phyloP scores from a whole-genome alignment of 2,888 invertebrate species.

The Patella ulyssiponensis region DNA sequence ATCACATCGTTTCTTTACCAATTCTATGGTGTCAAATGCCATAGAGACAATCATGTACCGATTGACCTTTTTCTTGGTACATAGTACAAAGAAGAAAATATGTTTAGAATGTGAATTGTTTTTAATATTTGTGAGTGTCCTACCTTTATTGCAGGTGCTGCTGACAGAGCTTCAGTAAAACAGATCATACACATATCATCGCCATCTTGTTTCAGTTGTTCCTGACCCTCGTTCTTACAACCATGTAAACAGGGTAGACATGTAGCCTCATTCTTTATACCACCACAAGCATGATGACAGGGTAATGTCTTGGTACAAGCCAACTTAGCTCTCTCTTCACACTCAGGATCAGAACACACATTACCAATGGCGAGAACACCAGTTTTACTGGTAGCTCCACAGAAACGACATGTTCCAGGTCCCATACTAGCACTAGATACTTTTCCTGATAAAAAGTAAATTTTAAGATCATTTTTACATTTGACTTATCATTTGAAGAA shows the following conservation, averaged over 20 bases:
- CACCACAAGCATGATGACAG: slow-evolving; percentile 95
- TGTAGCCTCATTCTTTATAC: slow-evolving; percentile 85
- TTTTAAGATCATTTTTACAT: too few species aligned
- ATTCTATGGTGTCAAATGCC: too few species aligned
- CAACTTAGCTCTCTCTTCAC: slow-evolving; percentile 82
- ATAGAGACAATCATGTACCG: too few species aligned
- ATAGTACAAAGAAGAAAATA: too few species aligned
- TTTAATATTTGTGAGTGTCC: background rate
- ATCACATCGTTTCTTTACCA: too few species aligned
- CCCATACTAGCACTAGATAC: slow-evolving; percentile 50
- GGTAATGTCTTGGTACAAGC: slow-evolving; percentile 87
- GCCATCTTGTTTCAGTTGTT: slow-evolving; percentile 88
- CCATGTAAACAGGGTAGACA: slow-evolving; percentile 94
- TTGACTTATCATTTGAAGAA: too few species aligned
- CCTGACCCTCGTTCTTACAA: slow-evolving; percentile 75
- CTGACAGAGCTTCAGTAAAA: slow-evolving; percentile 95
- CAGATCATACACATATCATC: slow-evolving; percentile 99
- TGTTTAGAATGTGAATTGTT: too few species aligned
- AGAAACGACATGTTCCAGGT: slow-evolving; percentile 90
- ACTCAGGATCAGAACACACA: slow-evolving; percentile 92
- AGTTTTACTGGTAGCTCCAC: slow-evolving; percentile 85
- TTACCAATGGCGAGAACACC: slow-evolving; percentile 92
- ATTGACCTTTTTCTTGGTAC: too few species aligned
- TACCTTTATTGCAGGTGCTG: slow-evolving; percentile 90
- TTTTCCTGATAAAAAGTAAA: slow-evolving; percentile 45